Evolutionary conservation across 2,113 vertebrate species (phyloP).

Genomic region (Gadus chalcogrammus): DNA sequence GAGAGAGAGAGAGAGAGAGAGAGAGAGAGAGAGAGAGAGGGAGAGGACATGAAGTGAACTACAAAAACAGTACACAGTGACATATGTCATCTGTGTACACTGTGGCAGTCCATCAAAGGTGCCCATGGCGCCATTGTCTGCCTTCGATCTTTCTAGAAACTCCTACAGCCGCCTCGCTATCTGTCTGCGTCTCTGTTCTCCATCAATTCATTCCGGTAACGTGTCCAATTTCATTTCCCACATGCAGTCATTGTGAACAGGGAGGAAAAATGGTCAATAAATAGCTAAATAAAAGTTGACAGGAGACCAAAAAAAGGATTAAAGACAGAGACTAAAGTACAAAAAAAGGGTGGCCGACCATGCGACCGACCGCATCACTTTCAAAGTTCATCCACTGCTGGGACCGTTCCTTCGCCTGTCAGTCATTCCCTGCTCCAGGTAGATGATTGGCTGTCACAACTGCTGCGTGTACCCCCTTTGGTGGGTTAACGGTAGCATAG

Average conservation of each 20-base stretch:
- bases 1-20: no score
- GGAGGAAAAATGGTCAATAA: background rate
- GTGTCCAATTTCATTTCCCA: conserved; percentile 26
- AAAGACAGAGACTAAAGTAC: no score
- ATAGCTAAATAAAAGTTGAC: background rate
- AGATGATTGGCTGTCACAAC: no score
- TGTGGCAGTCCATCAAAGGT: conserved; percentile 36
- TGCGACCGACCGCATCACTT: no score
- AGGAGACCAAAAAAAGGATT: background rate
- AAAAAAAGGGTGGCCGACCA: no score
- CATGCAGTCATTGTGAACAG: conserved; percentile 33
- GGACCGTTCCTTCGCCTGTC: background rate
- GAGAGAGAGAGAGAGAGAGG: conserved; percentile 16
- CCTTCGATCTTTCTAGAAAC: background rate
- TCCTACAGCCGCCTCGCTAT: background rate
- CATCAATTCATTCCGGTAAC: conserved; percentile 8
- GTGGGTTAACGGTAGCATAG: conserved; percentile 29
- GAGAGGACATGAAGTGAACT: conserved; percentile 31
- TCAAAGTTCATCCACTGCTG: background rate
- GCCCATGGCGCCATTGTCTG: conserved; percentile 14
- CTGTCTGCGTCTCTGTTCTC: background rate
- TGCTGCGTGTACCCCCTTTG: no score
- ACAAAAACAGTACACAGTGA: conserved; percentile 31
- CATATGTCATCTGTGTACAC: conserved; percentile 38
- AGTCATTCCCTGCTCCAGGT: background rate